Percentiles rank a stretch among this genome's conserved stretches.
These are phyloP conservation scores for Petrocephalus sullivani DNA, from an alignment of 2,797 vertebrate genomes.

Conservation along the genomic window DNA sequence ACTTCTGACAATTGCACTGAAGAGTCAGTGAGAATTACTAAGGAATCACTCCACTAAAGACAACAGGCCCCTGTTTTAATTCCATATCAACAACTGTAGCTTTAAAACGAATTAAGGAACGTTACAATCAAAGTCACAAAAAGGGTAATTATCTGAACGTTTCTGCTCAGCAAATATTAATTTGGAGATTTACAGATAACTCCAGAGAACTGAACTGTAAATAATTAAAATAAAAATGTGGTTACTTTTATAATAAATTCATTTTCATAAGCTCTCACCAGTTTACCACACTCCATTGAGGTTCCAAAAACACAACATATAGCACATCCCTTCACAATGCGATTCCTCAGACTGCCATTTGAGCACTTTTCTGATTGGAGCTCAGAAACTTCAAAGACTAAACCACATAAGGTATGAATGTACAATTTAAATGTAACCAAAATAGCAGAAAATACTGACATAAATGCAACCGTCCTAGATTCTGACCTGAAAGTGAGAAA, in stretches of 20 bases:
- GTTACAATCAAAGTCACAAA: not conserved
- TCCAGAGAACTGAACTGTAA: not conserved
- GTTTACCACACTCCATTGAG: not conserved
- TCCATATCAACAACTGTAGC: not conserved
- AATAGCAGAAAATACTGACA: not conserved
- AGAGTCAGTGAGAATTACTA: not conserved
- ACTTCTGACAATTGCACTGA: not conserved
- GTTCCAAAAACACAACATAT: not conserved
- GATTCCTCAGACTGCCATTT: not conserved
- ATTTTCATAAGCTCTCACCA: not conserved
- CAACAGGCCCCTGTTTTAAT: not conserved
- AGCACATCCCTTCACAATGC: not conserved
- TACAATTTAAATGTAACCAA: not conserved
- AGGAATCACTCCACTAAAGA: not conserved
- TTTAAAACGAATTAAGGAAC: not conserved
- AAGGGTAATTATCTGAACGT: not conserved
- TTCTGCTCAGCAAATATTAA: not conserved
- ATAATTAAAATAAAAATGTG: not conserved
- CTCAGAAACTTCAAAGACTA: not conserved
- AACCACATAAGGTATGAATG: not conserved
- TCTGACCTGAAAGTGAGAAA: constrained; percentile 5
- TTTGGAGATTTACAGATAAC: not conserved
- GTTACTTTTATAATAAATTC: not conserved
- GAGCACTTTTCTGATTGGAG: not conserved
- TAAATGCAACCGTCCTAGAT: not conserved